A percentile compares a stretch with the other conserved stretches of the same genome.
phyloP scores from a whole-genome alignment of 2,113 vertebrate genomes.

The Megaceryle maxima region DNA sequence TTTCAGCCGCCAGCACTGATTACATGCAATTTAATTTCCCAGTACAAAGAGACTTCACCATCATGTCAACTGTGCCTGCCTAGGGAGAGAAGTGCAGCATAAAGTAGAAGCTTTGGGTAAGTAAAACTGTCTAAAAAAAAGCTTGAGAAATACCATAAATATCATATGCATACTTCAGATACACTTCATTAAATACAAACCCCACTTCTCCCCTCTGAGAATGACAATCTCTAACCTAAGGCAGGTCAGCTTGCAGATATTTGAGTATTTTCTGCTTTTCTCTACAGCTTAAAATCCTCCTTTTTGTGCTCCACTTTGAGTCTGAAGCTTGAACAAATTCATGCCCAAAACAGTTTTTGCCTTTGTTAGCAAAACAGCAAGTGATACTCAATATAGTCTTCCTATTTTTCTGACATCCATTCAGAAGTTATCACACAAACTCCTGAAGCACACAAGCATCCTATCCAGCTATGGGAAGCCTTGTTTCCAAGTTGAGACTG shows the following conservation, averaged over 20 bases:
- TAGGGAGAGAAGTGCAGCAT: neutral
- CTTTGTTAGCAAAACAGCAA: neutral
- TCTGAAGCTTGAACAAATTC: neutral
- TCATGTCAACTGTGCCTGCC: neutral
- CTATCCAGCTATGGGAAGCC: neutral
- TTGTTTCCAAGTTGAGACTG: neutral
- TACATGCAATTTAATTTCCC: neutral
- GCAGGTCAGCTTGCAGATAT: neutral
- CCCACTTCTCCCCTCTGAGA: neutral
- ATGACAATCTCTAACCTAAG: neutral
- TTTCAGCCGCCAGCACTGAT: neutral
- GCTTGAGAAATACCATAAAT: neutral
- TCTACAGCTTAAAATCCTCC: fast-evolving
- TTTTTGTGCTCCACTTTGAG: neutral
- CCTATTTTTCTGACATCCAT: neutral
- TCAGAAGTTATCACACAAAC: neutral
- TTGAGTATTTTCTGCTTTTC: neutral
- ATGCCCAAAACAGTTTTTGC: neutral
- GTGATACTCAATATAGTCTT: neutral
- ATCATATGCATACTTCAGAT: neutral
- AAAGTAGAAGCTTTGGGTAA: neutral
- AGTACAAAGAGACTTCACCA: neutral
- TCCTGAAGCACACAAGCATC: neutral
- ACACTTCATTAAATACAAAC: neutral
- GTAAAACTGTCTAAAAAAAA: neutral